Base-by-base conservation (phyloP, 2,113 vertebrate genomes). In the Galbula dea region DNA sequence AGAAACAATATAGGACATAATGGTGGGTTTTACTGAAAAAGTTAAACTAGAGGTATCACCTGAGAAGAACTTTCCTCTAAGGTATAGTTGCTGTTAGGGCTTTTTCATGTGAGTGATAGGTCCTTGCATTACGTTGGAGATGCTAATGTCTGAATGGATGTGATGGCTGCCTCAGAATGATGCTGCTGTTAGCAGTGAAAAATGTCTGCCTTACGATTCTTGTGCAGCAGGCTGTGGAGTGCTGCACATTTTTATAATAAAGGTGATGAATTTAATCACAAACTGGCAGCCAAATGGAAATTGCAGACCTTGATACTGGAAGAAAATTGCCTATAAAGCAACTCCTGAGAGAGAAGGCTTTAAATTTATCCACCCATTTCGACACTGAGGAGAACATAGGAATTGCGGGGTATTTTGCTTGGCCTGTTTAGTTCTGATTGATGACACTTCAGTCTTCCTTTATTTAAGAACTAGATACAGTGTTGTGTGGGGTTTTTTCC, bases 261-360 rank as follows among this genome's bases (percentile, higher is more conserved):
- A 98, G 98, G 97, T 98, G 98, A 98, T 98, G 97, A 98, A 98
- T 98, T 98, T 98, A 98, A 98, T 98, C 97, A 79, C 96, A 97
- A 97, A 98, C 97, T 98, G 96, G 97, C 97, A 98, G 97, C 96
- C 97, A 96, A 98, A 98, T 98, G 98, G 97, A 98, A 98, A 98
- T 97, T 98, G 97, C 96, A 98, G 97, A 96, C 97, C 97, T 98
- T 98, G 97, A 98, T 97, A 97, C 97, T 97, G 97, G 96, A 93
- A 97, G 97, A 98, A 98, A 98, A 98, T 98, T 98, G 97, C 97
- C 97, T 97, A 98, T 98, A 98, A 98, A 98, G 97, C 97, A 98
- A 97, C 97, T 98, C 97, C 97, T 97, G 96, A 96, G 97, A 97
- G 98, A 98, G 93, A 94, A 98, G 94, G 96, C 96, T 98, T 98